A percentile compares a stretch with the other conserved stretches of the same genome.
These are phyloP conservation scores for Orchesella flavescens DNA, from an alignment of 2,888 invertebrate genomes.

Conservation along the genomic window DNA sequence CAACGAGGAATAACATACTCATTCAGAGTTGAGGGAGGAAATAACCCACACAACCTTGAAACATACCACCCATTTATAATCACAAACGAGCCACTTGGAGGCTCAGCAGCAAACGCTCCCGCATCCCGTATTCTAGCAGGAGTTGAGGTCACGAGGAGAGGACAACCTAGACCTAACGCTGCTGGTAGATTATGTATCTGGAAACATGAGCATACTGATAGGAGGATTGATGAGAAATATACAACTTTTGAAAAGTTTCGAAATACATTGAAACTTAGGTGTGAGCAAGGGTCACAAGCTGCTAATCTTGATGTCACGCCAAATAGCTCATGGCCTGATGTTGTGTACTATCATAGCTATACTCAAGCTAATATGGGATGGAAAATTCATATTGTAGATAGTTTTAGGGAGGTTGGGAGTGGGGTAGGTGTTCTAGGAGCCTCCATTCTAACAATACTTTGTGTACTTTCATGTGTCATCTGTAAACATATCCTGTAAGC, in stretches of 20 bases:
- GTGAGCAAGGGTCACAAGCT: slow-evolving; percentile 82
- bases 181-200: slow-evolving; percentile 88
- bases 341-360: slow-evolving; percentile 94
- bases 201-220: slow-evolving; percentile 80
- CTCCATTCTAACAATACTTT: no score
- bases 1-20: slow-evolving; percentile 88
- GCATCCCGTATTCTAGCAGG: slow-evolving; percentile 80
- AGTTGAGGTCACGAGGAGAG: slow-evolving; percentile 86
- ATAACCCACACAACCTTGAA: slow-evolving; percentile 88
- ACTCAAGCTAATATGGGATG: slow-evolving; percentile 96
- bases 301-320: slow-evolving; percentile 87
- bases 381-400: slow-evolving; percentile 92
- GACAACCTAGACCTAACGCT: slow-evolving; percentile 85
- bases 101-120: slow-evolving; percentile 17
- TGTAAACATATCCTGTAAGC: no score
- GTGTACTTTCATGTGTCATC: no score
- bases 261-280: slow-evolving; percentile 82
- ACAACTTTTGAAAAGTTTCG: slow-evolving; percentile 88
- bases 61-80: slow-evolving; percentile 93
- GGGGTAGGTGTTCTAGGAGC: no score
- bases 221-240: slow-evolving; percentile 86
- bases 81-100: slow-evolving; percentile 80
- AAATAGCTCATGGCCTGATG: slow-evolving; percentile 91
- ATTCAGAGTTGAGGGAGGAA: slow-evolving; percentile 87
- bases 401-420: slow-evolving; percentile 76